Evolutionary conservation across 2,797 vertebrate genomes (phyloP).

Genomic region (Liparis tanakae): DNA sequence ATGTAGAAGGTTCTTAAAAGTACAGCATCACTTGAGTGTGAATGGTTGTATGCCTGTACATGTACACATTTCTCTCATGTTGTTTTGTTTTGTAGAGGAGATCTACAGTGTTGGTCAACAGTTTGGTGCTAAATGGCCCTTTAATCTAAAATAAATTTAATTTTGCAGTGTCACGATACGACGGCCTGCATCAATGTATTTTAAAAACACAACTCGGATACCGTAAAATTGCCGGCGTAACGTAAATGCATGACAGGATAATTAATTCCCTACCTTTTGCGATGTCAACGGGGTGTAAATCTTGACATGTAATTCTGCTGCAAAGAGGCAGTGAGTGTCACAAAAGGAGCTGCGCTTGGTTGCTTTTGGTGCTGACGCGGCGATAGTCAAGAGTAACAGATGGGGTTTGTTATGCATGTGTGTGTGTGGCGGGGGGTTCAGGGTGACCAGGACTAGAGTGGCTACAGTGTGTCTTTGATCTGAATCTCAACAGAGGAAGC

Average conservation of each 20-base stretch:
- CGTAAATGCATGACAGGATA: slow-evolving; percentile 63
- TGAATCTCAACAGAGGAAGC: slow-evolving; percentile 38
- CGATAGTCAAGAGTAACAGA: slow-evolving; percentile 72
- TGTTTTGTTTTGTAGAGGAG: background rate
- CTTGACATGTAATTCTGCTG: slow-evolving; percentile 66
- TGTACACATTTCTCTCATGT: background rate
- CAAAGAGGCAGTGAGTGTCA: slow-evolving; percentile 39
- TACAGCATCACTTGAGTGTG: background rate
- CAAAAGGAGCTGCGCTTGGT: slow-evolving; percentile 66
- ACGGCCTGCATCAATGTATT: slow-evolving; percentile 56
- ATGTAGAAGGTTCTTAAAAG: background rate
- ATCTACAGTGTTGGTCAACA: slow-evolving; percentile 35
- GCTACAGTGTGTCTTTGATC: slow-evolving; percentile 46
- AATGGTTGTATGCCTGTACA: background rate
- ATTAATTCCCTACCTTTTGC: slow-evolving; percentile 64
- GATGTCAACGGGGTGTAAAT: slow-evolving; percentile 59
- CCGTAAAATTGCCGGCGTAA: slow-evolving; percentile 44
- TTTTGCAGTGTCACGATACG: slow-evolving; percentile 34
- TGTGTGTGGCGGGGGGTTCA: slow-evolving; percentile 35
- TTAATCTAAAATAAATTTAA: slow-evolving; percentile 25
- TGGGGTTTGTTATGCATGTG: slow-evolving; percentile 47
- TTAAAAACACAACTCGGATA: slow-evolving; percentile 48
- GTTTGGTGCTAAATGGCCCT: slow-evolving; percentile 39
- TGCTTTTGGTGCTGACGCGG: slow-evolving; percentile 75
- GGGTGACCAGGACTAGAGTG: slow-evolving; percentile 51